phyloP scores from a whole-genome alignment of 2,797 vertebrate genomes.

The Lepidocolaptes lacrymiger region DNA sequence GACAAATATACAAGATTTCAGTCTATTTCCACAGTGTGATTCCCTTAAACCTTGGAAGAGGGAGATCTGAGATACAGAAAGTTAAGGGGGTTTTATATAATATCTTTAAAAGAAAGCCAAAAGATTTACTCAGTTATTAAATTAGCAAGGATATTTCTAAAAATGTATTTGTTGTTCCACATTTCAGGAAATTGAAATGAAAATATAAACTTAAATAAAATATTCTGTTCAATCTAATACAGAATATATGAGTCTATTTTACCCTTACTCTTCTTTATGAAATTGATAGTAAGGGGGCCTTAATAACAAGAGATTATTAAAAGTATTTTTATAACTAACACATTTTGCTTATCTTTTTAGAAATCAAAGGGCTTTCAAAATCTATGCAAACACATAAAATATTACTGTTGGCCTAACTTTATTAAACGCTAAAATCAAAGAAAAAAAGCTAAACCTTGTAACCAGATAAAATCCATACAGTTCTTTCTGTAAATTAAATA shows the following conservation, averaged over 20 bases:
- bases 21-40: background rate
- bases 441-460: background rate
- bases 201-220: background rate
- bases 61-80: background rate
- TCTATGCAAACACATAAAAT: background rate
- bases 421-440: background rate
- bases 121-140: background rate
- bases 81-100: rapidly evolving
- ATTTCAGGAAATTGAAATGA: background rate
- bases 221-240: background rate
- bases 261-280: background rate
- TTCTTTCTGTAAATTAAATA: conserved; percentile 4
- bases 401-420: background rate
- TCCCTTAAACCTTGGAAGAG: rapidly evolving
- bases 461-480: background rate
- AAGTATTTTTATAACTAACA: background rate
- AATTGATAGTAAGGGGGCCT: background rate
- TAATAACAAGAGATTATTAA: background rate
- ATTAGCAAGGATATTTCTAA: background rate
- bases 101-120: rapidly evolving
- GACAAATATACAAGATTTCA: background rate
- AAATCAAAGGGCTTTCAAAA: background rate
- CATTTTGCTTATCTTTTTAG: background rate
- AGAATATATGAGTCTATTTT: background rate
- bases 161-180: background rate